Evolutionary conservation across 2,113 vertebrate species (phyloP).

Genomic region (Falco punctatus): DNA sequence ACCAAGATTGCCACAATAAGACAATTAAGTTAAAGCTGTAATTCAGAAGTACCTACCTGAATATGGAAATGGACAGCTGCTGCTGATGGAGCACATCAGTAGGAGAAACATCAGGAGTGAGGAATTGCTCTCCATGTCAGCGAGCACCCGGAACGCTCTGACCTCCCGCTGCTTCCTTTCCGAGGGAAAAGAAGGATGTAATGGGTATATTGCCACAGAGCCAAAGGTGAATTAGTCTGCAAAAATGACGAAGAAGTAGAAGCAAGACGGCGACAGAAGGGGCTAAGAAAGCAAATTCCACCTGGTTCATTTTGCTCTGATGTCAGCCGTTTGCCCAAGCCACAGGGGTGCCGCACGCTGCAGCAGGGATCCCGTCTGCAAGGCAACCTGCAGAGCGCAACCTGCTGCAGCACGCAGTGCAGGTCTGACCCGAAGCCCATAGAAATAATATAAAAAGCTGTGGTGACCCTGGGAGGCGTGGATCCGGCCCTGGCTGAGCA

Average conservation of each 20-base stretch:
- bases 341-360: not conserved
- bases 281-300: not conserved
- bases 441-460: not conserved
- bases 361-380: not conserved
- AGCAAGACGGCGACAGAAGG: not conserved
- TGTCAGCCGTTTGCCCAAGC: not conserved
- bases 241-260: not conserved
- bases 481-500: not conserved
- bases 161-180: not conserved
- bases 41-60: conserved; percentile 12
- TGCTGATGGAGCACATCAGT: not conserved
- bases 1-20: not conserved
- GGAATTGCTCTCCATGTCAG: not conserved
- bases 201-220: not conserved
- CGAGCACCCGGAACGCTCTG: not conserved
- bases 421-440: not conserved
- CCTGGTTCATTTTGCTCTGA: not conserved
- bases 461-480: accelerated
- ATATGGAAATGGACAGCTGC: not conserved
- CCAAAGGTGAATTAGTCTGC: not conserved
- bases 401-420: not conserved
- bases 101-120: not conserved
- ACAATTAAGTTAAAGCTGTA: not conserved
- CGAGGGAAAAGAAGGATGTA: not conserved
- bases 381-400: not conserved